phyloP scores from a whole-genome alignment of 2,797 vertebrate species.

The Kryptopterus vitreolus region DNA sequence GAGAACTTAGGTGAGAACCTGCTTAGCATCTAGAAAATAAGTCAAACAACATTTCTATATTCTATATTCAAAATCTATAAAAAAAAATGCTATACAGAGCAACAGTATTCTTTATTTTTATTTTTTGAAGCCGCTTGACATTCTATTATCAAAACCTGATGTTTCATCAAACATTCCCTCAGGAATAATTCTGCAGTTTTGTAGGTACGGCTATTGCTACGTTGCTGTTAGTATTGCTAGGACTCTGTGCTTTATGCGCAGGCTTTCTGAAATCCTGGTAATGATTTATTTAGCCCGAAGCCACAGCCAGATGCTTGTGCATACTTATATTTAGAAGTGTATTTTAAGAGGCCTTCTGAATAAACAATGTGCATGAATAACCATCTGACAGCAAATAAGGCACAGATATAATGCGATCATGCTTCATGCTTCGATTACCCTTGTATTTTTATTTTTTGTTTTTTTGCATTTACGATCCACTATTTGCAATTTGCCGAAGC shows the following conservation, averaged over 20 bases:
- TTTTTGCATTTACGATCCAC: neutral
- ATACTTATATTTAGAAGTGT: constrained; percentile 50
- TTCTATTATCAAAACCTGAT: neutral
- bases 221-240: constrained; percentile 9
- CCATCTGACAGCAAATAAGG: constrained; percentile 30
- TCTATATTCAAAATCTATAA: no score
- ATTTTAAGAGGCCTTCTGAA: constrained; percentile 51
- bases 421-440: constrained; percentile 41
- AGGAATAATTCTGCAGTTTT: constrained; percentile 9
- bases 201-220: constrained; percentile 22
- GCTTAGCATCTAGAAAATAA: neutral
- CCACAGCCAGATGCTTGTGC: constrained; percentile 30
- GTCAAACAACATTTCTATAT: no score
- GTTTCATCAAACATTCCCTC: neutral
- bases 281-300: constrained; percentile 42
- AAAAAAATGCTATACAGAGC: neutral
- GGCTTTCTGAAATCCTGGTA: constrained; percentile 37
- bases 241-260: neutral
- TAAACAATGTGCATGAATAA: constrained; percentile 45
- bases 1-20: neutral
- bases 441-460: no score
- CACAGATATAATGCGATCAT: constrained; percentile 47
- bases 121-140: neutral
- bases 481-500: neutral
- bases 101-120: neutral